Conservation (phyloP, 2,888 invertebrate genomes). For the Tupiocoris notatus region DNA sequence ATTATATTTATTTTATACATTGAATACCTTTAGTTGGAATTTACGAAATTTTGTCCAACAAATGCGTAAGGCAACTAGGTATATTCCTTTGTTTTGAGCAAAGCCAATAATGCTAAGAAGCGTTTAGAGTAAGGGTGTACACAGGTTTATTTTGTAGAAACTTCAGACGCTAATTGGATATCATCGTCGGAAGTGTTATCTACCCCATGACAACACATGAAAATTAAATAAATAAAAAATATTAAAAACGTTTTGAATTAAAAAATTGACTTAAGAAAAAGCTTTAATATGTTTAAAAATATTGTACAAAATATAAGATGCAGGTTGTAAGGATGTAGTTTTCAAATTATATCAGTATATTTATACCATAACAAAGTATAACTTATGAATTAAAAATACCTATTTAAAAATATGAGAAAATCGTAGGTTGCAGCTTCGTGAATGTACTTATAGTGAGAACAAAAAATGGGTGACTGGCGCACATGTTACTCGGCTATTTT, state of each 20-base stretch:
- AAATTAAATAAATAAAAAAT: conserved; percentile 13
- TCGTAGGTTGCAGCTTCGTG: conserved; percentile 44
- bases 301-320: conserved; percentile 49
- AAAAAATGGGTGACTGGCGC: not conserved
- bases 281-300: conserved; percentile 49
- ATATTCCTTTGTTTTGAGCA: too few relatives aligned
- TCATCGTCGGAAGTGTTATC: conserved; percentile 43
- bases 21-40: too few relatives aligned
- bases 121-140: conserved; percentile 40
- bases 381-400: conserved; percentile 14
- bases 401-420: conserved; percentile 26
- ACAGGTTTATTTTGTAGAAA: conserved; percentile 30
- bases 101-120: too few relatives aligned
- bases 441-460: conserved; percentile 32
- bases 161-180: conserved; percentile 43
- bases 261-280: conserved; percentile 48
- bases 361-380: conserved; percentile 48
- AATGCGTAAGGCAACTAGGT: too few relatives aligned
- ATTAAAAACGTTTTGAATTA: conserved; percentile 33
- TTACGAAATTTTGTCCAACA: too few relatives aligned
- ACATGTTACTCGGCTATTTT: conserved; percentile 2
- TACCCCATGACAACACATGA: conserved; percentile 43
- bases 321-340: conserved; percentile 49
- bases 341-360: conserved; percentile 52
- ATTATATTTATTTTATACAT: too few relatives aligned